These are phyloP conservation scores for Gymnogyps californianus DNA, from an alignment of 2,113 vertebrate species.

Conservation along the genomic window DNA sequence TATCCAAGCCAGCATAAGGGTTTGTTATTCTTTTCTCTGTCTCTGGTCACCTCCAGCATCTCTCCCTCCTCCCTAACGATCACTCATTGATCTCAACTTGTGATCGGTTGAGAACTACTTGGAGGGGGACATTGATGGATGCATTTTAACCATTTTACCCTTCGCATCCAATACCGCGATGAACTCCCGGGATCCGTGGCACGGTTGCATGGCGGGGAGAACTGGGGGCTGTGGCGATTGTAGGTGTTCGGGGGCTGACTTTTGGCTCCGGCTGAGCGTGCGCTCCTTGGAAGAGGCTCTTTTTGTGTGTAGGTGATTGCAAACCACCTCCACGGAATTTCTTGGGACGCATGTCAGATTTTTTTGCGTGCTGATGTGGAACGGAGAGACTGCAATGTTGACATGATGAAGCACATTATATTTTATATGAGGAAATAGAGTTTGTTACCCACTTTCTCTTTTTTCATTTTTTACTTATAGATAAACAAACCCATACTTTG, in stretches of 20 bases:
- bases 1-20: constrained; percentile 18
- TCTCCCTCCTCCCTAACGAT: constrained; percentile 72
- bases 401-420: not conserved
- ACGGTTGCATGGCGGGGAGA: not conserved
- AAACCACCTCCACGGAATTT: not conserved
- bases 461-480: not conserved
- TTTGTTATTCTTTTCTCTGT: constrained; percentile 79
- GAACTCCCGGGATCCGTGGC: constrained; percentile 77
- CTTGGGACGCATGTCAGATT: fast-evolving
- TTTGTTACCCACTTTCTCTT: not conserved
- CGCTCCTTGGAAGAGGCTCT: not conserved
- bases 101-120: constrained; percentile 84
- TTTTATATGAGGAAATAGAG: not conserved
- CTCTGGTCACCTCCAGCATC: constrained; percentile 65
- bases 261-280: not conserved
- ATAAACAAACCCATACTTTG: not conserved
- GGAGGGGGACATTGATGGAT: constrained; percentile 87
- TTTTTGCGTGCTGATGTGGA: not conserved
- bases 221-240: not conserved
- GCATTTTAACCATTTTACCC: constrained; percentile 75
- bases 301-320: fast-evolving
- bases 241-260: fast-evolving
- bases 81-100: constrained; percentile 82
- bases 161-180: constrained; percentile 71
- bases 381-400: not conserved